Evolutionary conservation across 2,797 vertebrate species (phyloP).

Genomic region (Pangasius sanitwongsei): DNA sequence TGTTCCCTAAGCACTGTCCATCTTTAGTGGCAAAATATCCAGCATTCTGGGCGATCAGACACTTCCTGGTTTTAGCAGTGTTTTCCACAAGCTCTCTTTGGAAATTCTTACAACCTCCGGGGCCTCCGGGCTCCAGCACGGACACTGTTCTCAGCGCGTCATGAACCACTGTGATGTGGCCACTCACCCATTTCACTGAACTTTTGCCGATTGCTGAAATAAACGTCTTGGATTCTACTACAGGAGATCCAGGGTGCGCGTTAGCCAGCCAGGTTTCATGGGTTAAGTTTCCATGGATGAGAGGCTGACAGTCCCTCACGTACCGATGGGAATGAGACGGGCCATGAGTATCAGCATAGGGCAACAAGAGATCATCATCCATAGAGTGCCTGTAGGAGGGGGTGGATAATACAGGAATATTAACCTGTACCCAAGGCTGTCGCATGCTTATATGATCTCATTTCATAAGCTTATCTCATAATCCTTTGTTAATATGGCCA

Average conservation of each 20-base stretch:
- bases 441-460: not conserved
- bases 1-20: constrained; percentile 81
- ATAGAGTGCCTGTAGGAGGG: constrained; percentile 69
- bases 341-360: constrained; percentile 76
- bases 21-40: constrained; percentile 80
- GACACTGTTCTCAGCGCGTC: constrained; percentile 83
- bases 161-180: constrained; percentile 81
- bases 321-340: constrained; percentile 74
- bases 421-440: not conserved
- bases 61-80: constrained; percentile 73
- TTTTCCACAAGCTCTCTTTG: constrained; percentile 74
- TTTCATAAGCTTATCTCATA: not conserved
- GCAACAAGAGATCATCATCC: constrained; percentile 77
- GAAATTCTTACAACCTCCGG: constrained; percentile 75
- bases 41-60: constrained; percentile 87
- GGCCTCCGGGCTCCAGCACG: constrained; percentile 83
- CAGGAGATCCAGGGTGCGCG: constrained; percentile 39
- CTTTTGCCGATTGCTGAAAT: constrained; percentile 67
- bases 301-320: constrained; percentile 80
- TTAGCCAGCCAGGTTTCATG: constrained; percentile 78
- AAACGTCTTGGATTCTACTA: constrained; percentile 73
- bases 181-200: constrained; percentile 63
- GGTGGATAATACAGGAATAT: not conserved
- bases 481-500: not conserved
- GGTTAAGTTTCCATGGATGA: constrained; percentile 73